phyloP scores from a whole-genome alignment of 2,888 invertebrate genomes.

The Tetrapedia diversipes region DNA sequence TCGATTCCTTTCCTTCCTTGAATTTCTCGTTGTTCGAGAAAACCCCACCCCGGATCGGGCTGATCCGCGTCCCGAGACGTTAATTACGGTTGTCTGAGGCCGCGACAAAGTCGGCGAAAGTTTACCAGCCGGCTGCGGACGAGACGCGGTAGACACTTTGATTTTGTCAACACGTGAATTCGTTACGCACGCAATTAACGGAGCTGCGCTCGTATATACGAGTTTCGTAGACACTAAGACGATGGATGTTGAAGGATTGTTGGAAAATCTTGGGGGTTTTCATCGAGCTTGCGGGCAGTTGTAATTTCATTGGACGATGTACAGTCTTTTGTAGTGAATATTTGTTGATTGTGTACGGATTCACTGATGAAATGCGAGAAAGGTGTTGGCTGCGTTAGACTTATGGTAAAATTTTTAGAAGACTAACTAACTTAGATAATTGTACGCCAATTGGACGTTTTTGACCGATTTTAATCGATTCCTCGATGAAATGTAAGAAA shows the following conservation, averaged over 20 bases:
- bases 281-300: not conserved
- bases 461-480: no score
- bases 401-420: no score
- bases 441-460: no score
- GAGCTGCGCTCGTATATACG: not conserved
- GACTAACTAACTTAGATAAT: no score
- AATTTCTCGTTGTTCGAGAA: conserved; percentile 52
- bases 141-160: conserved; percentile 9
- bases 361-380: not conserved
- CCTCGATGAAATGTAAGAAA: no score
- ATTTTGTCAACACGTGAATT: conserved; percentile 33
- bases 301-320: not conserved
- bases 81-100: conserved; percentile 51
- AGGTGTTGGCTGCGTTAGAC: no score
- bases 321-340: no score
- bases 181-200: conserved; percentile 22
- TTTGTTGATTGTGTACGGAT: no score
- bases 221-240: not conserved
- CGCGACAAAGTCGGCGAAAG: conserved; percentile 47
- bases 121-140: conserved; percentile 13
- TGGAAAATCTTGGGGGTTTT: not conserved
- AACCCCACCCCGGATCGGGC: conserved; percentile 37
- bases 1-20: conserved; percentile 32
- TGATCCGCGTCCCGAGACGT: conserved; percentile 49
- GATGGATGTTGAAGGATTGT: not conserved